Conservation (phyloP, 1,140 invertebrate genomes). For the Drosophila nannoptera region DNA sequence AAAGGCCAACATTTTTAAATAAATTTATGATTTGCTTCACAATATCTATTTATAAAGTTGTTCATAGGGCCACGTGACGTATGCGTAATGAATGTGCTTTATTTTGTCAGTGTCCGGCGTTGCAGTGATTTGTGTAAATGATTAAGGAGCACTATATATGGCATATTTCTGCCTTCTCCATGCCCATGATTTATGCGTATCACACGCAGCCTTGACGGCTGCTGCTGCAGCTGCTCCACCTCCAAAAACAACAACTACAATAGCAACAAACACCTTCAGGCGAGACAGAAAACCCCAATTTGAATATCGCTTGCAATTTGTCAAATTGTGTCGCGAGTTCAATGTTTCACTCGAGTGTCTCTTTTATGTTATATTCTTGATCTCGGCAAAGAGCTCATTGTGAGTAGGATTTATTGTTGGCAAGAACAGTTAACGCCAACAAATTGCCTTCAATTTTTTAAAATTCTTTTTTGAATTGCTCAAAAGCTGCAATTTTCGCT, state of each 20-base stretch:
- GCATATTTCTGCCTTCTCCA: slow-evolving; percentile 36
- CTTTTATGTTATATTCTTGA: slow-evolving; percentile 10
- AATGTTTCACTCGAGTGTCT: slow-evolving; percentile 13
- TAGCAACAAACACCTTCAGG: background rate
- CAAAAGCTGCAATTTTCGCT: slow-evolving; percentile 43
- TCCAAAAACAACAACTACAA: slow-evolving; percentile 21
- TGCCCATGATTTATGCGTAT: slow-evolving; percentile 57
- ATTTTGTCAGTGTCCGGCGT: slow-evolving; percentile 25
- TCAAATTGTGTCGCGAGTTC: slow-evolving; percentile 44
- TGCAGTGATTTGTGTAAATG: slow-evolving; percentile 22
- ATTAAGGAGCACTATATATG: slow-evolving; percentile 39
- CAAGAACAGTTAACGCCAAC: slow-evolving; percentile 48
- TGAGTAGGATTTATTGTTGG: slow-evolving; percentile 51
- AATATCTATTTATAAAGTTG: background rate
- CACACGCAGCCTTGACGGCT: slow-evolving; percentile 54
- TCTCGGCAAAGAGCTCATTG: slow-evolving; percentile 16
- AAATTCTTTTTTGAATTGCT: slow-evolving; percentile 15
- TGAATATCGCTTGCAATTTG: slow-evolving; percentile 67
- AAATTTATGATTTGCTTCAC: background rate
- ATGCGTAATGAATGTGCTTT: slow-evolving; percentile 4
- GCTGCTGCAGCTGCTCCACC: slow-evolving; percentile 18
- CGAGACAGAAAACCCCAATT: slow-evolving; percentile 35
- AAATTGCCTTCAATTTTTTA: slow-evolving; percentile 54
- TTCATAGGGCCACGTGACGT: slow-evolving; percentile 1
- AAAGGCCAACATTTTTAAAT: too few relatives aligned